Evolutionary conservation across 30 jellyfish, hydroid and myxozoan species (phyloP), one percentile per base, ranked within the genome.

Genomic region (Hydractinia symbiolongicarpus): DNA sequence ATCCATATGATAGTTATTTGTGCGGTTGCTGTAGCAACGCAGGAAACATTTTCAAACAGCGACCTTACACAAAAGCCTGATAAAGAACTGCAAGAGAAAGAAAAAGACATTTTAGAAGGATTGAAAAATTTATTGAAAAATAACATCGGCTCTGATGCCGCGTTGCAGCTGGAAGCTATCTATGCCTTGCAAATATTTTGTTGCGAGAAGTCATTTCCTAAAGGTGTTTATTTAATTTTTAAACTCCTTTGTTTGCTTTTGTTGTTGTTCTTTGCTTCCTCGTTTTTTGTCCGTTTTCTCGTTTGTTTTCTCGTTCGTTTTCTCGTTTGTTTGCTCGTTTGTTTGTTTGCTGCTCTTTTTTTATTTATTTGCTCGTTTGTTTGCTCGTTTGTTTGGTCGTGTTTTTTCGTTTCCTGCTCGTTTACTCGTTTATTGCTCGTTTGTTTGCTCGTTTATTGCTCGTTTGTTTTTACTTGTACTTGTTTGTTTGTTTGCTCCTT

Each of bases 181-280:
- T 90, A 90, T 72, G 78, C 91, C 44, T 82, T 90, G 82, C 97
- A 90, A 72, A 83, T 77, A 55, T 90, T 90, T 61, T 90, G 97
- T 83, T 82, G 19, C 79, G 75, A 57, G 54, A 83, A 81, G 20
- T 81, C 67, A 44, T 90, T 90, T 83, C 97, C 97, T 40, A 90
- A 86, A 90, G 97, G 97, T 90, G 72, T 52, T 78, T 8, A 9
- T 50, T 16, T 40, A 9, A 13, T 75, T 9, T 78, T 52, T 79
- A 4, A 7, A 53, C 13, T 55, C 72, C 2, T 50, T 77, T 16
- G 9, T 73, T 20, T 50, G 11, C 82, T 53, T 20, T 17, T 14
- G 11, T 20, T 73, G n/a, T 73, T 9, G 21, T 61, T 1, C n/a
- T 68, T 10, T 30, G n/a, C 54, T 11, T 68, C 4, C n/a, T 30